Evolutionary conservation across 2,797 vertebrate species (phyloP).

Genomic region (Peromyscus eremicus): DNA sequence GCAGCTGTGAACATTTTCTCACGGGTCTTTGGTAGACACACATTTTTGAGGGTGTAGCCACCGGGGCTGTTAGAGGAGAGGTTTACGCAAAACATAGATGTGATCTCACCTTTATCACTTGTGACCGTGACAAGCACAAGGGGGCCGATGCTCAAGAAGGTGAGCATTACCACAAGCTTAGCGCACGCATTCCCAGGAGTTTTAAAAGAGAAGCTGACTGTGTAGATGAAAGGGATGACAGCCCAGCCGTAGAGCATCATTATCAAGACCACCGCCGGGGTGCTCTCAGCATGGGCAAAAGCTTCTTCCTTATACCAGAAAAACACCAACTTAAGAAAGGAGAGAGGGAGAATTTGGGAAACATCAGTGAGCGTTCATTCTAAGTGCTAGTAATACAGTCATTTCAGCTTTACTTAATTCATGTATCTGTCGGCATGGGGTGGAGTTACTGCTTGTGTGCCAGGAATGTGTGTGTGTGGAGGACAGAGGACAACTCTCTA

Average conservation of each 20-base stretch:
- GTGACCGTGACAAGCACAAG: conserved; percentile 94
- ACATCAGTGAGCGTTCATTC: background rate
- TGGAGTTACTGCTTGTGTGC: too few species aligned
- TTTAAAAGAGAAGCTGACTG: conserved; percentile 95
- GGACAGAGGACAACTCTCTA: background rate
- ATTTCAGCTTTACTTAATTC: background rate
- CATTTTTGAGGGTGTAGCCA: background rate
- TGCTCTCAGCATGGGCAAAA: conserved; percentile 90
- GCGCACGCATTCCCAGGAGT: conserved; percentile 93
- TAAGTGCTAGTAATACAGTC: background rate
- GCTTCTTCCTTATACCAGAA: conserved; percentile 89
- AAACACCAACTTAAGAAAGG: conserved; percentile 57
- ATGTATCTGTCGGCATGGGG: background rate
- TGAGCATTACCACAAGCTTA: conserved; percentile 95
- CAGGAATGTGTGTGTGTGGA: background rate
- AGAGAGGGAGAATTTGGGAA: background rate
- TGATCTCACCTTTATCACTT: conserved; percentile 93
- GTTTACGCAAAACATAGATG: too few species aligned
- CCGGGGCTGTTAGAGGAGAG: background rate
- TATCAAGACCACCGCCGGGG: conserved; percentile 92
- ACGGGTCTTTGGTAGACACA: background rate
- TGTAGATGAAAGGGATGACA: conserved; percentile 95
- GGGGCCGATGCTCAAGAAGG: conserved; percentile 94
- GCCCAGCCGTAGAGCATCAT: conserved; percentile 96
- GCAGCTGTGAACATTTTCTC: background rate